phyloP scores from a whole-genome alignment of 2,113 vertebrate species.

The Nesoenas mayeri region DNA sequence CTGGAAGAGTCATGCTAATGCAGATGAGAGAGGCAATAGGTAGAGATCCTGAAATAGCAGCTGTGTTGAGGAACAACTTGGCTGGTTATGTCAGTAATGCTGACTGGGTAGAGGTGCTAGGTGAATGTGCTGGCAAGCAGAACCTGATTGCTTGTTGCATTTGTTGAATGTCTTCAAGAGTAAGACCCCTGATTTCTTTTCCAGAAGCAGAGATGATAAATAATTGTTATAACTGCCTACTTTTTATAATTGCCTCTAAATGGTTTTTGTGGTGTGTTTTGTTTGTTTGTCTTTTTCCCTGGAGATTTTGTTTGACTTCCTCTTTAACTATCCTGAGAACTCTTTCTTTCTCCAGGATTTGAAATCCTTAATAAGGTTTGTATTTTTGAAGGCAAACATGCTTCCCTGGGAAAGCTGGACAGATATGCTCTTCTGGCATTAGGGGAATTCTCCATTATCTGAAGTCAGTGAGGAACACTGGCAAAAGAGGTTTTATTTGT shows the following conservation, averaged over 20 bases:
- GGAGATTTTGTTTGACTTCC: constrained; percentile 22
- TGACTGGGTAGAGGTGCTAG: neutral
- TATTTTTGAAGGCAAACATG: neutral
- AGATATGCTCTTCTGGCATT: neutral
- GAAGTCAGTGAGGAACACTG: neutral
- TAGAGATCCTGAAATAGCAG: neutral
- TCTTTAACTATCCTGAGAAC: neutral
- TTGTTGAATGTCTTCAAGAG: neutral
- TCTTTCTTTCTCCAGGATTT: neutral
- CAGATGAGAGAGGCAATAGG: fast-evolving
- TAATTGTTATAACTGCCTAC: constrained; percentile 9
- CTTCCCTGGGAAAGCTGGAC: neutral
- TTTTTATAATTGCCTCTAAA: constrained; percentile 23
- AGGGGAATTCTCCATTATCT: neutral
- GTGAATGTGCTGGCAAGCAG: neutral
- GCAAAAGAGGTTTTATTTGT: neutral
- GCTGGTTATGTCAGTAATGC: neutral
- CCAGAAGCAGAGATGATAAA: constrained; percentile 15
- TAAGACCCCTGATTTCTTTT: neutral
- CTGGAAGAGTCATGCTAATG: fast-evolving
- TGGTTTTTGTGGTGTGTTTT: neutral
- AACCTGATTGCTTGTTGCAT: neutral
- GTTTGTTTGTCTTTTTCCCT: neutral
- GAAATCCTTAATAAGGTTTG: neutral
- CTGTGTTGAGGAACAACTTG: neutral